phyloP scores from a whole-genome alignment of 2,797 vertebrate genomes.

The Limnodromus scolopaceus region DNA sequence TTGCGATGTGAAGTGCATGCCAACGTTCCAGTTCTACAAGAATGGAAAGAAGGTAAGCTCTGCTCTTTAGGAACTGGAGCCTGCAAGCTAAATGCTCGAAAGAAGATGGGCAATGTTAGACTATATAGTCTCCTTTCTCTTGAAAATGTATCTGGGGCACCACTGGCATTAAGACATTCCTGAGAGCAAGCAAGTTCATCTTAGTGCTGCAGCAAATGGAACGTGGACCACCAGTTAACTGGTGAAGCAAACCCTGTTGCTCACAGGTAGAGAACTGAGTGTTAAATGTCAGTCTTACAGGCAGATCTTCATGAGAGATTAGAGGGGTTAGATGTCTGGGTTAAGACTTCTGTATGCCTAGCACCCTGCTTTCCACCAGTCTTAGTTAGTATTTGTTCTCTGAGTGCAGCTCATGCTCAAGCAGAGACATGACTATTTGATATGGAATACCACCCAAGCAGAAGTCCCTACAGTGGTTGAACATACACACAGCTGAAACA shows the following conservation, averaged over 20 bases:
- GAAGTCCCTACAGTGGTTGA: background rate
- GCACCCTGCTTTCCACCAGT: background rate
- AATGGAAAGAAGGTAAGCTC: conserved; percentile 79
- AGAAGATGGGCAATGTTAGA: background rate
- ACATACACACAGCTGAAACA: background rate
- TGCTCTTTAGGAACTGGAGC: background rate
- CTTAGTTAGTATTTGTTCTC: background rate
- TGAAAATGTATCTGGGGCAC: background rate
- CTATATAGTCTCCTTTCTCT: background rate
- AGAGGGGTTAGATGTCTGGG: background rate
- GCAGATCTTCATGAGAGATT: background rate
- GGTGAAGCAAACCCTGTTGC: background rate
- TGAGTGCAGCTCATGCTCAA: background rate
- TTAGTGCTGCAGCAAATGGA: background rate
- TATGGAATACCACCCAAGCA: background rate
- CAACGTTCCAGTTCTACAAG: conserved; percentile 91
- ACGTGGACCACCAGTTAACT: background rate
- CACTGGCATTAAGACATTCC: background rate
- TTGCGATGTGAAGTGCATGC: conserved; percentile 87
- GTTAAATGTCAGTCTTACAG: background rate
- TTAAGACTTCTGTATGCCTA: background rate
- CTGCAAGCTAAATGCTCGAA: background rate
- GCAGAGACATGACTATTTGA: background rate
- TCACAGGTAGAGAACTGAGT: background rate
- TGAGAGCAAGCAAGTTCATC: background rate